Base-by-base conservation (phyloP, 2,113 vertebrate species). In the Crotalus viridis region DNA sequence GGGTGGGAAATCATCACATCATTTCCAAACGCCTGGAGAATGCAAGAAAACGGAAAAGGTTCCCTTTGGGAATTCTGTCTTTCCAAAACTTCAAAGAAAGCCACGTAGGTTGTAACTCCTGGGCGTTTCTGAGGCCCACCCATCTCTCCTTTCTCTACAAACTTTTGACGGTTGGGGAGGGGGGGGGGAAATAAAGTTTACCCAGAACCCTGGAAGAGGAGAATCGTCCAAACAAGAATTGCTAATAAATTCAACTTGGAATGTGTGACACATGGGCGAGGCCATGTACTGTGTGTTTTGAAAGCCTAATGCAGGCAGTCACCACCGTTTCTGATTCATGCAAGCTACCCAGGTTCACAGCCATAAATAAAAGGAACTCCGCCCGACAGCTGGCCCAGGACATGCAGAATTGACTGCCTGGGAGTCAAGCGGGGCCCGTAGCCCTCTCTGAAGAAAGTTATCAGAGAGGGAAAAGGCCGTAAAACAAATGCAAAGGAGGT, bases 191-290 rank as follows among this genome's bases (percentile, higher is more conserved):
- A 48, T 22, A 81, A 88, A 81, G 22, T 26, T 89, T 59, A 91
- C 54, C 28, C 33, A 81, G 74, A 81, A 93, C 93, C 94, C 94
- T 93, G 93, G 93, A 94, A 87, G 94, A 93, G 85, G 64, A 90
- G 12, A 69, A 69, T 28, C 10, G 19, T 74, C 33, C 51, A 90
- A 90, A 46, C 17, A 88, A 61, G 33, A 24, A 10, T 22, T 4
- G 43, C 61, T 48, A 51, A 33, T 64, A 90, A 92, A 52, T 64
- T 91, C 64, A 22, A 22, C 39, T 26, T 9, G 89, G 13, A 91
- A 46, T 6, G 21, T 8, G 46, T 88, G 59, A 93, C 85, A 91
- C 10, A 15, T 26, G 56, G 22, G 86, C 54, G 89, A 28, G 54
- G 81, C 51, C 57, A 24, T 7, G 28, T 26, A 74, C 52, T 92